Percentiles rank a stretch among this genome's conserved stretches.
phyloP scores from a whole-genome alignment of 2,888 invertebrate species.

The Neocrepidodera transversa region DNA sequence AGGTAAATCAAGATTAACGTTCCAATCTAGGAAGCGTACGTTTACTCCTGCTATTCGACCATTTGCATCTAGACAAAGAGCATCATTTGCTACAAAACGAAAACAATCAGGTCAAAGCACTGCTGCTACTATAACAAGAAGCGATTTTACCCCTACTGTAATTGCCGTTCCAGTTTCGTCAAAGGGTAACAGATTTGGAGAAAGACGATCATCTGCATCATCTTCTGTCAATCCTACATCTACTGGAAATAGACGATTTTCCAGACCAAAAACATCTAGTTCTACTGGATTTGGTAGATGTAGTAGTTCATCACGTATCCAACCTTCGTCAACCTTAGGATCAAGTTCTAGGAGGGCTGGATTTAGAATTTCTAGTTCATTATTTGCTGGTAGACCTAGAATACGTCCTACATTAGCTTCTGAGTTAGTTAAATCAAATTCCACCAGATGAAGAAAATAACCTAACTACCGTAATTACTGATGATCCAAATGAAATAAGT shows the following conservation, averaged over 20 bases:
- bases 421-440: slow-evolving; percentile 54
- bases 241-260: slow-evolving; percentile 62
- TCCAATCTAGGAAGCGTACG: slow-evolving; percentile 75
- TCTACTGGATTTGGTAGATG: slow-evolving; percentile 59
- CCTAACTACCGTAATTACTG: slow-evolving; percentile 65
- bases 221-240: slow-evolving; percentile 54
- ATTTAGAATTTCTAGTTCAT: slow-evolving; percentile 63
- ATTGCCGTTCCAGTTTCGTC: slow-evolving; percentile 85
- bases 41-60: slow-evolving; percentile 86
- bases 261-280: slow-evolving; percentile 60
- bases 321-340: slow-evolving; percentile 63
- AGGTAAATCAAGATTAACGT: slow-evolving; percentile 72
- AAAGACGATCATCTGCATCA: slow-evolving; percentile 56
- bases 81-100: slow-evolving; percentile 83
- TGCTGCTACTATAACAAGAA: slow-evolving; percentile 84
- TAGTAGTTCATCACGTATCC: slow-evolving; percentile 63
- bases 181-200: slow-evolving; percentile 66
- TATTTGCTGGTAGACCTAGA: slow-evolving; percentile 60
- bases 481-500: slow-evolving; percentile 65
- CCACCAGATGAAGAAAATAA: slow-evolving; percentile 61
- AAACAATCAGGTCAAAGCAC: slow-evolving; percentile 71
- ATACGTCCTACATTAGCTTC: slow-evolving; percentile 71
- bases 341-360: slow-evolving; percentile 60
- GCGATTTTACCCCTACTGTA: slow-evolving; percentile 85
- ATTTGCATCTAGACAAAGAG: slow-evolving; percentile 81